These are phyloP conservation scores for Bradypus variegatus DNA, from an alignment of 2,797 vertebrate genomes.

Conservation along the genomic window DNA sequence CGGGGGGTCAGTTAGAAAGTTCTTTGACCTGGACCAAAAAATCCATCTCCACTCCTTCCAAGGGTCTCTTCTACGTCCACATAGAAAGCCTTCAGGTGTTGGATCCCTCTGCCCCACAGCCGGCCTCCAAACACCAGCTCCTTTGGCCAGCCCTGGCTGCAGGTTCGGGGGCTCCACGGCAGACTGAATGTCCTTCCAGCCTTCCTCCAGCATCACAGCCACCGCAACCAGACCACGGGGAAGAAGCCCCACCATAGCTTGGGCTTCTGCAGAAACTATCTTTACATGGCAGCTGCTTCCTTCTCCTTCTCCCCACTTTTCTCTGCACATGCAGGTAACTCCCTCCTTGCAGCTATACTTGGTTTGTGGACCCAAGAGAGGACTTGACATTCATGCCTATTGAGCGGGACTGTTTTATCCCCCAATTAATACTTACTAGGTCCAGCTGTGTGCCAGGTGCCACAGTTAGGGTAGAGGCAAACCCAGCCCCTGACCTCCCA, in stretches of 20 bases:
- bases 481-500: too few species aligned
- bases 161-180: background rate
- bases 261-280: background rate
- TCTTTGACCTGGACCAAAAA: background rate
- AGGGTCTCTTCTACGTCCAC: too few species aligned
- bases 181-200: too few species aligned
- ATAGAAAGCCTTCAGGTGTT: background rate
- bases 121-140: background rate
- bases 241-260: background rate
- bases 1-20: background rate
- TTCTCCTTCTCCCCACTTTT: background rate
- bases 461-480: background rate
- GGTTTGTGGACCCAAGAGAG: background rate
- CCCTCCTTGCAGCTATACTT: background rate
- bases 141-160: background rate
- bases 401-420: background rate
- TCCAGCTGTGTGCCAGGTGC: background rate
- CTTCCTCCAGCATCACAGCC: too few species aligned
- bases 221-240: background rate
- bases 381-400: background rate
- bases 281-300: background rate
- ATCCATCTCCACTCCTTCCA: background rate
- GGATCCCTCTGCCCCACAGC: background rate
- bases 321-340: background rate
- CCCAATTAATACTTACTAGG: background rate